Evolutionary conservation across 2,113 vertebrate genomes (phyloP).

Genomic region (Notothenia rossii): DNA sequence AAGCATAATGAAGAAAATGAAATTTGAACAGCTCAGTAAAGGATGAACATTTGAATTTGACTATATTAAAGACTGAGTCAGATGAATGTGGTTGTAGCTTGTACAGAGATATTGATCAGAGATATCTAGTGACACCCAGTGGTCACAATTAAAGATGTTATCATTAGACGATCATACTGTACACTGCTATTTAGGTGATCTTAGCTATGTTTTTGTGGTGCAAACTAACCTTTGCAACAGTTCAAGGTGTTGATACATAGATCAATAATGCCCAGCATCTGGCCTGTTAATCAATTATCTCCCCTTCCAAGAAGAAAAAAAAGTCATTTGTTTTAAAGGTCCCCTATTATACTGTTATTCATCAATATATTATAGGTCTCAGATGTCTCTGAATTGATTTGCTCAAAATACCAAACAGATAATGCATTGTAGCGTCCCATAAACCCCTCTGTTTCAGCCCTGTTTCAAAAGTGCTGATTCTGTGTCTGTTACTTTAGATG

Average conservation of each 20-base stretch:
- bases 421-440: no score
- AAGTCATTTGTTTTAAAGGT: no score
- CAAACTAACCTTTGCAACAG: not conserved
- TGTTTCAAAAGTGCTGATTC: no score
- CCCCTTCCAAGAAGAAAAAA: not conserved
- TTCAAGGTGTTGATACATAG: not conserved
- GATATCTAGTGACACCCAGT: slow-evolving; percentile 82
- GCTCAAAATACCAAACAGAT: no score
- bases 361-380: no score
- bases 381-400: no score
- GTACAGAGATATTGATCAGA: slow-evolving; percentile 76
- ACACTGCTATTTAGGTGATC: not conserved
- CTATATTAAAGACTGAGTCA: slow-evolving; percentile 50
- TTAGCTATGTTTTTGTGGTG: not conserved
- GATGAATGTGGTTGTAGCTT: slow-evolving; percentile 29
- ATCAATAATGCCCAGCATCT: not conserved
- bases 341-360: no score
- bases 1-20: slow-evolving; percentile 14
- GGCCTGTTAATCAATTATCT: not conserved
- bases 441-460: no score
- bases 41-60: slow-evolving; percentile 53
- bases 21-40: slow-evolving; percentile 25
- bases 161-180: slow-evolving; percentile 35
- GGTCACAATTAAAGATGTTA: slow-evolving; percentile 76
- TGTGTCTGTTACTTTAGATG: no score